These are phyloP conservation scores for Neodon shergylaensis DNA, from an alignment of 2,113 vertebrate genomes.

Conservation along the genomic window DNA sequence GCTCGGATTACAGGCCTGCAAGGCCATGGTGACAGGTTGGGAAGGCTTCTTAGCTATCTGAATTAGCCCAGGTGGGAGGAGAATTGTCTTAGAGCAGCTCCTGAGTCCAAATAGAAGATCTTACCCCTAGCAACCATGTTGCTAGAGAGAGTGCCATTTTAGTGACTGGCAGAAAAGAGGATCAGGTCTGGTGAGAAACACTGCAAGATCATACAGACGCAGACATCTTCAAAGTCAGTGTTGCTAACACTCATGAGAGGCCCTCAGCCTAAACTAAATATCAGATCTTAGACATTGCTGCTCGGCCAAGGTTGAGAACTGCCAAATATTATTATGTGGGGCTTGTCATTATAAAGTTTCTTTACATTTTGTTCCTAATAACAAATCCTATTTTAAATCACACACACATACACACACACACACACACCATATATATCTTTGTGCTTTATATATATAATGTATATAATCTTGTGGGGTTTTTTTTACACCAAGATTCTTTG, in stretches of 20 bases:
- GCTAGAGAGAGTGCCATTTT: not conserved
- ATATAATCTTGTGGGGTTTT: not conserved
- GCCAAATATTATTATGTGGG: not conserved
- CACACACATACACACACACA: too few species aligned
- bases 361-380: slow-evolving; percentile 53
- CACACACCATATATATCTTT: not conserved
- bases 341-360: not conserved
- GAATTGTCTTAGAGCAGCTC: not conserved
- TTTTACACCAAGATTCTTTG: not conserved
- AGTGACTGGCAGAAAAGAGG: not conserved
- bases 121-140: not conserved
- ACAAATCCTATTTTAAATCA: slow-evolving; percentile 39
- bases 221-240: not conserved
- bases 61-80: not conserved
- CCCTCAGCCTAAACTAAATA: not conserved
- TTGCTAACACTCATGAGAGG: not conserved
- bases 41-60: not conserved
- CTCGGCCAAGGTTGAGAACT: not conserved
- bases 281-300: not conserved
- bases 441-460: slow-evolving; percentile 29
- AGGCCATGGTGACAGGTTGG: not conserved
- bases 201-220: not conserved
- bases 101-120: not conserved
- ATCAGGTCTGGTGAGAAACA: not conserved
- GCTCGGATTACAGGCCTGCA: not conserved